Conservation (phyloP, 2,888 invertebrate genomes). For the Erebia epiphron region DNA sequence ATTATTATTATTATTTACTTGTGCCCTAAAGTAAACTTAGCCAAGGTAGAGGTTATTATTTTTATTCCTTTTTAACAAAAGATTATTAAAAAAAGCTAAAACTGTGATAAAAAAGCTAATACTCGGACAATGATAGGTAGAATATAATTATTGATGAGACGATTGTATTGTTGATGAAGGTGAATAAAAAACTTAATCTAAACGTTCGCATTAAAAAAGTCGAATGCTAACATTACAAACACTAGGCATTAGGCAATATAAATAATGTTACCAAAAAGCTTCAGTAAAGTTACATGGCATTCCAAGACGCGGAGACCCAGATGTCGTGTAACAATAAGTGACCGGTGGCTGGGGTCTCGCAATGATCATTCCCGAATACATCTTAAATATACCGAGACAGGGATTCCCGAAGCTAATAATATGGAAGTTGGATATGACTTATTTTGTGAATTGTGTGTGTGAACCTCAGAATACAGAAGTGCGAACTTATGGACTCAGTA, state of each 20-base stretch:
- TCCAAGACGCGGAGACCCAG: slow-evolving; percentile 22
- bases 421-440: slow-evolving; percentile 11
- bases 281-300: slow-evolving; percentile 20
- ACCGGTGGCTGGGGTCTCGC: slow-evolving; percentile 54
- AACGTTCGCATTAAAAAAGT: neutral
- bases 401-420: neutral
- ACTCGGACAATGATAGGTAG: neutral
- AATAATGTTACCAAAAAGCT: neutral
- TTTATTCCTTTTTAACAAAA: neutral
- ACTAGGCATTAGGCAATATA: neutral
- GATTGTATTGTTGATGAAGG: neutral
- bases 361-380: slow-evolving; percentile 55
- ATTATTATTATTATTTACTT: no score
- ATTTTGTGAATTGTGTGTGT: no score
- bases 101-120: slow-evolving; percentile 4
- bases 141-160: slow-evolving; percentile 3
- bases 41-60: neutral
- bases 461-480: no score
- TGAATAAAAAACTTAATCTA: neutral
- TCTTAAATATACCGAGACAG: slow-evolving; percentile 45
- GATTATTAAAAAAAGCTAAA: slow-evolving; percentile 1
- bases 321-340: slow-evolving; percentile 65
- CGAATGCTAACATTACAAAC: neutral
- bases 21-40: neutral
- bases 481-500: no score